These are phyloP conservation scores for Peromyscus maniculatus DNA, from an alignment of 2,113 vertebrate species.

Conservation along the genomic window DNA sequence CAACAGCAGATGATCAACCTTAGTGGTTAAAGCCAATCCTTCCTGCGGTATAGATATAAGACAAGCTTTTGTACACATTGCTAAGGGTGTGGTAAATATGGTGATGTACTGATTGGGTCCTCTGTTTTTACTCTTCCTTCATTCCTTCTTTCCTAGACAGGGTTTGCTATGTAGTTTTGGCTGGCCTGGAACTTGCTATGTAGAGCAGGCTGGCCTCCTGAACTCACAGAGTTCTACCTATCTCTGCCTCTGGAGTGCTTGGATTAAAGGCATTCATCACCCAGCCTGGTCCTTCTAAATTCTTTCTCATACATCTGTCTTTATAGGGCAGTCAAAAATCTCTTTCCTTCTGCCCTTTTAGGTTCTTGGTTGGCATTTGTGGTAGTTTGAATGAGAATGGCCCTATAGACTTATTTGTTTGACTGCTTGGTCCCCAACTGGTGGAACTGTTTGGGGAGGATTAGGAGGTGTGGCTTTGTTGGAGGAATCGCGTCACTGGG, in stretches of 20 bases:
- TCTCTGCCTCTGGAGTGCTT: neutral
- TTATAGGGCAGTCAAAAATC: neutral
- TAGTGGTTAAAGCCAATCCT: neutral
- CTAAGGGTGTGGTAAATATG: neutral
- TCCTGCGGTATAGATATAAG: neutral
- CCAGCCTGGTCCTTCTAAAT: neutral
- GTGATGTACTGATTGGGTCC: fast-evolving
- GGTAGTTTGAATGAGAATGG: neutral
- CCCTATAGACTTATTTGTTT: neutral
- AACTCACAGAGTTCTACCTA: neutral
- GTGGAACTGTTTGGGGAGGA: neutral
- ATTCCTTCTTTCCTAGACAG: neutral
- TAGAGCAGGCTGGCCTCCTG: neutral
- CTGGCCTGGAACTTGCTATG: neutral
- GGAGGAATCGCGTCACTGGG: neutral
- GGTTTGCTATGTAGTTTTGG: neutral
- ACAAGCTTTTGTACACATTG: too few relatives aligned
- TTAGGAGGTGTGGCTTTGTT: neutral
- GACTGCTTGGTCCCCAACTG: neutral
- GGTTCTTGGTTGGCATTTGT: neutral
- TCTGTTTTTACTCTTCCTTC: neutral
- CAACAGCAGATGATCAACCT: neutral
- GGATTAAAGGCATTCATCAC: neutral
- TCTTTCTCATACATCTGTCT: neutral
- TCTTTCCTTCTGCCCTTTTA: neutral